Evolutionary conservation across 2,888 invertebrate species (phyloP).

Genomic region (Pollenia angustigena): DNA sequence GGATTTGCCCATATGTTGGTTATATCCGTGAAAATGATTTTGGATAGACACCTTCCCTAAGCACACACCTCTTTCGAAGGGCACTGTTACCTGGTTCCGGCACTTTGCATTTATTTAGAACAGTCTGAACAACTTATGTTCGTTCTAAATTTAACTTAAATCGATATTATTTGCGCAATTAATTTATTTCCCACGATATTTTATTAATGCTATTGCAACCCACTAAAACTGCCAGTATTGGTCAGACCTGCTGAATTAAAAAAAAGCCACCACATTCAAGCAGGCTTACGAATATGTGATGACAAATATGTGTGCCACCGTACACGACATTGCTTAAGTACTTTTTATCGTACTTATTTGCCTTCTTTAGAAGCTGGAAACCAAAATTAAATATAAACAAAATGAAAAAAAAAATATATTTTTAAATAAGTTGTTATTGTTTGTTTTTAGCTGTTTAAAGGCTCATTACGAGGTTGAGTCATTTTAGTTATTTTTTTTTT

Average conservation of each 20-base stretch:
- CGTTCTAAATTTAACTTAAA: too few relatives aligned
- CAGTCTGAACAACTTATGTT: too few relatives aligned
- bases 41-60: too few relatives aligned
- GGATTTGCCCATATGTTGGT: too few relatives aligned
- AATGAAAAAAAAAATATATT: conserved; percentile 63
- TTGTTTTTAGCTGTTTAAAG: conserved; percentile 73
- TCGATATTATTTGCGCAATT: conserved; percentile 4
- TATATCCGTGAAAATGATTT: too few relatives aligned
- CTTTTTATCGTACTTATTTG: conserved; percentile 70
- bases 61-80: too few relatives aligned
- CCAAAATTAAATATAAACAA: conserved; percentile 18
- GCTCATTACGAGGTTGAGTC: conserved; percentile 66
- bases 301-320: conserved; percentile 74
- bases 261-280: conserved; percentile 14
- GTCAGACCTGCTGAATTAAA: conserved; percentile 17
- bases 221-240: not conserved
- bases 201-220: too few relatives aligned
- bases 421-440: conserved; percentile 74
- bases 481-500: not conserved
- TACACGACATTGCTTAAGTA: conserved; percentile 70
- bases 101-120: too few relatives aligned
- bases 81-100: too few relatives aligned
- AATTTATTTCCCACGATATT: not conserved
- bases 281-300: conserved; percentile 66
- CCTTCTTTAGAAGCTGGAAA: conserved; percentile 68